phyloP scores from a whole-genome alignment of 1,140 invertebrate genomes.

The Camponotus floridanus region DNA sequence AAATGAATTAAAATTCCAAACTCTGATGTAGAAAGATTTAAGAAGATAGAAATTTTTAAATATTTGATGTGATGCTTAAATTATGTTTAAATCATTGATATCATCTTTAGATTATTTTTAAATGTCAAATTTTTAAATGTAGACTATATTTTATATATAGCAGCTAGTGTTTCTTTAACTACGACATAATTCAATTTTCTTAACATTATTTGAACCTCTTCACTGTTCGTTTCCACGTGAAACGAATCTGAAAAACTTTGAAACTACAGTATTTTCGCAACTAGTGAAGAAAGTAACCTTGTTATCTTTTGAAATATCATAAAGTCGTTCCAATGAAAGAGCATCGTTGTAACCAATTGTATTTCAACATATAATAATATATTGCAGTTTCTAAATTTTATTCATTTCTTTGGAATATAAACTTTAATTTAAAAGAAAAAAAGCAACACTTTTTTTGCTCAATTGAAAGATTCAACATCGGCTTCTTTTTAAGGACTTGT shows the following conservation, averaged over 20 bases:
- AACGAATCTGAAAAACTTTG: constrained; percentile 13
- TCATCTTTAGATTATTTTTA: neutral
- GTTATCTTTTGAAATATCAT: constrained; percentile 27
- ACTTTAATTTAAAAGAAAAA: neutral
- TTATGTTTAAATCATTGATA: neutral
- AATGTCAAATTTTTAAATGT: neutral
- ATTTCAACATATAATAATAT: neutral
- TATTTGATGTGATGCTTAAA: neutral
- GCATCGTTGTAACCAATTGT: neutral
- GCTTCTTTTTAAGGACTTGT: neutral
- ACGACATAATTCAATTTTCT: constrained; percentile 27
- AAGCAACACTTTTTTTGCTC: neutral
- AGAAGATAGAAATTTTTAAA: neutral
- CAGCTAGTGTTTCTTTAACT: neutral
- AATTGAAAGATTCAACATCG: neutral
- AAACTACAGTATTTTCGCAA: constrained; percentile 14
- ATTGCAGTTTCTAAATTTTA: neutral
- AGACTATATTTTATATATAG: neutral
- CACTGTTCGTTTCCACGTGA: constrained; percentile 1
- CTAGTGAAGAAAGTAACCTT: neutral
- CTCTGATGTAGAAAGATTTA: neutral
- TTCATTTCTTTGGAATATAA: neutral
- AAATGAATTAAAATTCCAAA: neutral
- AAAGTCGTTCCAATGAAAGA: neutral
- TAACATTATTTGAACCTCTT: constrained; percentile 23